A percentile compares a stretch with the other conserved stretches of the same genome.
These are phyloP conservation scores for Euura lappo DNA, from an alignment of 1,140 invertebrate species.

Conservation along the genomic window DNA sequence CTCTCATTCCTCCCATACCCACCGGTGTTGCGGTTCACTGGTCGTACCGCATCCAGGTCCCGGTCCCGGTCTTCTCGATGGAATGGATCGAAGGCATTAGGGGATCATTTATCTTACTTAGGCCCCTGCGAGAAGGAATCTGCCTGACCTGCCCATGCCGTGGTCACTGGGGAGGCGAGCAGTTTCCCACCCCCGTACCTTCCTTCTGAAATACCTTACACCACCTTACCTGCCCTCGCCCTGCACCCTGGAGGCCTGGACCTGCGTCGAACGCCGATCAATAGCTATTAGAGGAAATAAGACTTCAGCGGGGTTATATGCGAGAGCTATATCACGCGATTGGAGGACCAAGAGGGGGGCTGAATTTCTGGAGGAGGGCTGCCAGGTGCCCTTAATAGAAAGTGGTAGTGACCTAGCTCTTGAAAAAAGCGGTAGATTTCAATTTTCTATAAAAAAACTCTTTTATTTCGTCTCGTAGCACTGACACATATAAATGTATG, in stretches of 20 bases:
- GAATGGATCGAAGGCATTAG: slow-evolving; percentile 15
- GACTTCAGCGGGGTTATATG: neutral
- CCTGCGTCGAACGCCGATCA: slow-evolving; percentile 25
- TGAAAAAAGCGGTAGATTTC: too few relatives aligned
- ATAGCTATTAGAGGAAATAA: slow-evolving; percentile 31
- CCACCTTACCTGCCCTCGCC: neutral
- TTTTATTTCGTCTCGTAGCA: too few relatives aligned
- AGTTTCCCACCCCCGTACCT: slow-evolving; percentile 29
- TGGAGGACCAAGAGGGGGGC: too few relatives aligned
- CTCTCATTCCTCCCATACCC: too few relatives aligned
- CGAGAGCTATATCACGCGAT: too few relatives aligned
- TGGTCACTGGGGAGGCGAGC: slow-evolving; percentile 29
- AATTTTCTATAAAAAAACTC: too few relatives aligned
- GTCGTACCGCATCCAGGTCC: slow-evolving; percentile 5
- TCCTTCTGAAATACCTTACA: slow-evolving; percentile 18
- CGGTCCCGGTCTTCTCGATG: neutral
- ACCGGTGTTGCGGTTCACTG: neutral
- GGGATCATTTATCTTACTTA: slow-evolving; percentile 39
- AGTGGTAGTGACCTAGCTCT: too few relatives aligned
- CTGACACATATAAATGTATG: too few relatives aligned
- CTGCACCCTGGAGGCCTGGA: neutral
- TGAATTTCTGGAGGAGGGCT: too few relatives aligned
- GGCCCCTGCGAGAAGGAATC: slow-evolving; percentile 24
- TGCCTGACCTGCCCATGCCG: slow-evolving; percentile 20
- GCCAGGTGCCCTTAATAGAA: too few relatives aligned